These are phyloP conservation scores for Napeogenes inachia DNA, from an alignment of 2,888 invertebrate genomes.

Conservation along the genomic window DNA sequence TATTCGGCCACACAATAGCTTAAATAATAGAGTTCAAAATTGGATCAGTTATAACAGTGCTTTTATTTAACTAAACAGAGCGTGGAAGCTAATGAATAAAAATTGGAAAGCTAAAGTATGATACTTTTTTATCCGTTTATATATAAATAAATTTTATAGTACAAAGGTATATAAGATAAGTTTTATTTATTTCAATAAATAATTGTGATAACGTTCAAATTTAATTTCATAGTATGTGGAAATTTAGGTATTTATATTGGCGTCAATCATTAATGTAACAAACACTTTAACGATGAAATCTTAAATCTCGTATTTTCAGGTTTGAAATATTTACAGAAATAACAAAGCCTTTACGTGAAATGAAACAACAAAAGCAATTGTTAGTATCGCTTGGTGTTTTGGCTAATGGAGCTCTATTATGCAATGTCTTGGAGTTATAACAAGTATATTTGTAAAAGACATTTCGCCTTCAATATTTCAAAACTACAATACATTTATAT, in stretches of 20 bases:
- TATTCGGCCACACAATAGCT: no score
- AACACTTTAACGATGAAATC: neutral
- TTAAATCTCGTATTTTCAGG: neutral
- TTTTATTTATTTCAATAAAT: no score
- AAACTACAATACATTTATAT: neutral
- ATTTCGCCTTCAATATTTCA: neutral
- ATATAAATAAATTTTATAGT: no score
- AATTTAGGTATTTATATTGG: neutral
- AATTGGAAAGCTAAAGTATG: no score
- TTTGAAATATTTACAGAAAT: conserved; percentile 3
- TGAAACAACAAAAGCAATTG: conserved; percentile 17
- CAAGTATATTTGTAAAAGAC: neutral
- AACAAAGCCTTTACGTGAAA: conserved; percentile 11
- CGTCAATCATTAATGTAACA: neutral
- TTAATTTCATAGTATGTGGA: neutral
- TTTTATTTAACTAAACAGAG: no score
- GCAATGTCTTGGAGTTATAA: neutral
- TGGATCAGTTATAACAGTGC: no score
- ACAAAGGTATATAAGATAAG: no score
- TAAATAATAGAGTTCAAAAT: no score
- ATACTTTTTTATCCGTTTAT: no score
- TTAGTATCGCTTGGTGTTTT: conserved; percentile 9
- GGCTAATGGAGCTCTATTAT: conserved; percentile 2
- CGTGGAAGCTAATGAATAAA: no score
- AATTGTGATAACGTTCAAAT: neutral